Evolutionary conservation across 2,113 vertebrate genomes (phyloP), one percentile per base, ranked within the genome.

Genomic region (Rhea pennata): DNA sequence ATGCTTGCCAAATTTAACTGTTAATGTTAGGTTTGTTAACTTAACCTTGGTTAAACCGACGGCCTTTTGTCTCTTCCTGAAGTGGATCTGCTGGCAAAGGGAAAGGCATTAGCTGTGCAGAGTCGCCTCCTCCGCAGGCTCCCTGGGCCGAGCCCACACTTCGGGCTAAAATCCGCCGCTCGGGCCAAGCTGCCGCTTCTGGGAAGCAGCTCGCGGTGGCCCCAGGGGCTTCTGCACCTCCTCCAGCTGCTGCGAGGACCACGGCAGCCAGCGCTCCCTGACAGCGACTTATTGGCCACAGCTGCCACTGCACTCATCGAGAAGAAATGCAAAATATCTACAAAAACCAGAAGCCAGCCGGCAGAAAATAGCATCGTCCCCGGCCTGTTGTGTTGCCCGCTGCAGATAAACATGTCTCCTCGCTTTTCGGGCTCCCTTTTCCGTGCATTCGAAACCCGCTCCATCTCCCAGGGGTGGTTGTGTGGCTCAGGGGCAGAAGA

Each of bases 271-370:
- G 2, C 2, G n/a, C 54, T 84, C 12, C 66, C 93, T 91, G 95
- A n/a, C 95, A 71, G 81, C 84, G 77, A 71, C 48, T 56, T 82
- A 12, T 10, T 76, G 31, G 74, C 66, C 91, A 51, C 94, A 89
- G 91, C 91, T 95, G 94, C 14, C 61, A 3, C 48, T 12, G 91
- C 81, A 36, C 46, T 89, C 70, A 92, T 73, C 0, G 0, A 48
- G 88, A 36, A 91, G 94, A 93, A 95, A 95, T 91, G 86, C 15
- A 42, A 61, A 89, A 84, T 87, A 84, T 44, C 87, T 65, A 5
- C n/a, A 1, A 8, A 75, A 69, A 66, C 1, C 81, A 21, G 64
- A 24, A 40, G 71, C 53, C 29, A 8, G 29, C 14, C 62, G 50
- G 58, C 58, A 22, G 87, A 39, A 51, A 54, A 5, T 0, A 4